A percentile compares a stretch with the other conserved stretches of the same genome.
Conservation (phyloP, 1,140 invertebrate species). For the Homarus americanus region DNA sequence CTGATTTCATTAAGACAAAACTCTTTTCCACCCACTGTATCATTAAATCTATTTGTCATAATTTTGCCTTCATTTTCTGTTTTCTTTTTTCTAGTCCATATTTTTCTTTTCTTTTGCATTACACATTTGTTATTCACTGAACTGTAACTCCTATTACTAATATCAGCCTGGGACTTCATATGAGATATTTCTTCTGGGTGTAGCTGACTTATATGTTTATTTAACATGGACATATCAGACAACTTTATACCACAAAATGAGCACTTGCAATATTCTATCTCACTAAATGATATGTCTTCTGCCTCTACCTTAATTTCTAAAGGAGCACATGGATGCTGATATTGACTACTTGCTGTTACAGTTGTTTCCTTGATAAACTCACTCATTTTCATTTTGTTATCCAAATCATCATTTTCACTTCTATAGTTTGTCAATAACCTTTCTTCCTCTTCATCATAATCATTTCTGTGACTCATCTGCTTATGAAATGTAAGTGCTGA, state of each 20-base stretch:
- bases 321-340: background rate
- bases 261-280: background rate
- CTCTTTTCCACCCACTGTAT: background rate
- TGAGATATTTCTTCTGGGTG: background rate
- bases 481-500: slow-evolving; percentile 53
- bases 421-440: background rate
- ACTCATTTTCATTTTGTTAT: background rate
- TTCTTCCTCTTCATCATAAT: background rate
- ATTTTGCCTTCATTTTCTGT: background rate
- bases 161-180: background rate
- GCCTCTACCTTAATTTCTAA: background rate
- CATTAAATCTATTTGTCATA: background rate
- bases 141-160: background rate
- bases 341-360: background rate
- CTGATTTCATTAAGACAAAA: background rate
- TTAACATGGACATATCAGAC: background rate
- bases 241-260: slow-evolving; percentile 7
- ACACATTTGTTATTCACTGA: background rate
- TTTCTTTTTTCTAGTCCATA: background rate
- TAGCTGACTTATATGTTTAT: background rate
- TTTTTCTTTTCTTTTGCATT: background rate
- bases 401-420: background rate
- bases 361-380: background rate
- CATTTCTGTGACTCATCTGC: slow-evolving; percentile 30
- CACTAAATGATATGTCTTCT: background rate